Evolutionary conservation across 2,888 invertebrate species (phyloP).

Genomic region (Dioctria linearis): DNA sequence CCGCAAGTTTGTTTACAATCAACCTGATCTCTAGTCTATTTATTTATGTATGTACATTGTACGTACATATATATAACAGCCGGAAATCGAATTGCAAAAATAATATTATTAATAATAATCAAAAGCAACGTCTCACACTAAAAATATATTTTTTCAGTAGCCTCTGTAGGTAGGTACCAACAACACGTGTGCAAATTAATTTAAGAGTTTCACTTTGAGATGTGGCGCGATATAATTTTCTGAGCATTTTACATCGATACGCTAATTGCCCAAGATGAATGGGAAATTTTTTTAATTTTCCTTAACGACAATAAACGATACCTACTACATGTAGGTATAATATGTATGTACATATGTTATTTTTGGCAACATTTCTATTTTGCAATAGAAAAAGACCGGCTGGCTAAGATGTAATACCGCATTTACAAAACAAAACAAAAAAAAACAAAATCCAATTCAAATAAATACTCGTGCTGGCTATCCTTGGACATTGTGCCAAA

Average conservation of each 20-base stretch:
- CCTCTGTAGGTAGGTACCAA: background rate
- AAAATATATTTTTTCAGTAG: background rate
- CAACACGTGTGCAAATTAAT: constrained; percentile 3
- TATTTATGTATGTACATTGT: too few relatives aligned
- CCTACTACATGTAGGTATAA: background rate
- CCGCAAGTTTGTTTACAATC: too few relatives aligned
- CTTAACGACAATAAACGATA: constrained; percentile 35
- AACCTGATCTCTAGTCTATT: too few relatives aligned
- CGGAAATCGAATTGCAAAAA: background rate
- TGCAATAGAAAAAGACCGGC: background rate
- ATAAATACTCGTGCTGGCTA: constrained; percentile 36
- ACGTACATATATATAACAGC: background rate
- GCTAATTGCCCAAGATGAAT: constrained; percentile 48
- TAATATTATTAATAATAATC: background rate
- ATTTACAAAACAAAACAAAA: constrained; percentile 32
- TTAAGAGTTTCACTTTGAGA: background rate
- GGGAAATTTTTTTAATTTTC: constrained; percentile 36
- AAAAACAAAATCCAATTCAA: constrained; percentile 23
- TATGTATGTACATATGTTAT: background rate
- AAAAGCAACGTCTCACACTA: background rate
- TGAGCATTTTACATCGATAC: constrained; percentile 31
- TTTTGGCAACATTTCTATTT: constrained; percentile 27
- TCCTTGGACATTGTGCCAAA: constrained; percentile 54
- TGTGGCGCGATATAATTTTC: constrained; percentile 9
- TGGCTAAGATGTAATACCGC: background rate